Conservation (phyloP, 2,888 invertebrate genomes). For the Pristionchus entomophagus region DNA sequence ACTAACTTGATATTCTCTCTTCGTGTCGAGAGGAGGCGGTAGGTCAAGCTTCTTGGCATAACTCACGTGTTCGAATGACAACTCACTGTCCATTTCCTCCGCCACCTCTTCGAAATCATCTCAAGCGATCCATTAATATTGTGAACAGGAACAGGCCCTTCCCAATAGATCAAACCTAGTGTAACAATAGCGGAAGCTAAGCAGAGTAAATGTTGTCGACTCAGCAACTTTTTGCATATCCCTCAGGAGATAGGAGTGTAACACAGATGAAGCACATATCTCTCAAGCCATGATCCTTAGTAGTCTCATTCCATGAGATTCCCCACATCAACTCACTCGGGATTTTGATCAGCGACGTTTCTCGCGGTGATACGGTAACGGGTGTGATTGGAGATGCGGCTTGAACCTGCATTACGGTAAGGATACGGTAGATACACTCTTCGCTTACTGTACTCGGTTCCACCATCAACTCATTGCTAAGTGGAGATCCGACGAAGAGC, state of each 20-base stretch:
- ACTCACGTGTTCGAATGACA: conserved; percentile 20
- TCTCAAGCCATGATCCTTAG: no score
- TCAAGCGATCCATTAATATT: neutral
- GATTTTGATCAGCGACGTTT: conserved; percentile 5
- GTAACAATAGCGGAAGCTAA: no score
- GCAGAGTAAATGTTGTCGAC: no score
- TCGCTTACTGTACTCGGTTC: conserved; percentile 7
- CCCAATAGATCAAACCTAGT: no score
- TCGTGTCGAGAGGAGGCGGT: conserved; percentile 5
- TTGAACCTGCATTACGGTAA: neutral
- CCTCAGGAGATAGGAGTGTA: no score
- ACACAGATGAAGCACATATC: no score
- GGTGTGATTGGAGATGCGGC: neutral
- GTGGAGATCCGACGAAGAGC: conserved; percentile 35
- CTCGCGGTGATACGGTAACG: conserved; percentile 29
- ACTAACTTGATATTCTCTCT: conserved; percentile 30
- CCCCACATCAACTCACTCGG: no score
- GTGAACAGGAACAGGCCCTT: no score
- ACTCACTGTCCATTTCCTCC: conserved; percentile 25
- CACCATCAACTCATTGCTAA: neutral
- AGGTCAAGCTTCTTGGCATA: conserved; percentile 37
- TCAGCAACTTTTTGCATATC: no score
- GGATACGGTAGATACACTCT: neutral
- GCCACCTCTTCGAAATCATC: conserved; percentile 30
- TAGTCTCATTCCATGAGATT: no score